Percentiles rank a stretch among this genome's conserved stretches.
Conservation (phyloP, 1,140 invertebrate species). For the Helicoverpa armigera region DNA sequence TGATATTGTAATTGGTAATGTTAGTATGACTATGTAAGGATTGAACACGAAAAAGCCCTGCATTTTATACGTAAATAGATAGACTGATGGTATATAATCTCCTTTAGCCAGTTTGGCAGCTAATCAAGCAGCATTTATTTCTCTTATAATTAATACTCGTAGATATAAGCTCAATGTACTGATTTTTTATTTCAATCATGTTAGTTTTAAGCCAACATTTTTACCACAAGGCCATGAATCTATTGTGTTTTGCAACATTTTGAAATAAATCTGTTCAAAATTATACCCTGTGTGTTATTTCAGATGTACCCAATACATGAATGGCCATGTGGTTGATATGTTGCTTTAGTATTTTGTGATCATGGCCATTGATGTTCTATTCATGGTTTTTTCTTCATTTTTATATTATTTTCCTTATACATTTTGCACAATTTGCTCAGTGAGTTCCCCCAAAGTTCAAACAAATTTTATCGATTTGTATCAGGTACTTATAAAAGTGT, state of each 20-base stretch:
- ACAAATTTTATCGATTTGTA: too few relatives aligned
- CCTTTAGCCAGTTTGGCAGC: not conserved
- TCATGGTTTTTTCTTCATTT: conserved; percentile 19
- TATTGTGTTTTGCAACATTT: conserved; percentile 72
- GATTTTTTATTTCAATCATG: conserved; percentile 33
- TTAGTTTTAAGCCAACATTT: conserved; percentile 51
- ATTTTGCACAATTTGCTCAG: too few relatives aligned
- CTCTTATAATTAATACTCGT: conserved; percentile 3
- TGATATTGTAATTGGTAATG: not conserved
- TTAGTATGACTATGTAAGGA: not conserved
- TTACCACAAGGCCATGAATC: conserved; percentile 83
- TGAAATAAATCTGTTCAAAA: conserved; percentile 76
- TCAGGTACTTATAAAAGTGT: too few relatives aligned
- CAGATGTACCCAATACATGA: conserved; percentile 73
- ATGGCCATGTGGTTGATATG: conserved; percentile 78
- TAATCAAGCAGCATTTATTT: conserved; percentile 10
- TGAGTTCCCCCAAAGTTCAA: too few relatives aligned
- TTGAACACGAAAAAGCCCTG: not conserved
- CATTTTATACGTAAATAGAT: not conserved
- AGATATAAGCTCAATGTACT: conserved; percentile 32
- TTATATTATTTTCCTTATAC: too few relatives aligned
- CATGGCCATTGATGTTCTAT: conserved; percentile 77
- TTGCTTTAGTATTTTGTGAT: conserved; percentile 54
- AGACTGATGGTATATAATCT: conserved; percentile 1
- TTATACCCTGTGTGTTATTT: conserved; percentile 75